These are phyloP conservation scores for Diphyllodes magnificus DNA, from an alignment of 2,113 vertebrate genomes.

Conservation along the genomic window DNA sequence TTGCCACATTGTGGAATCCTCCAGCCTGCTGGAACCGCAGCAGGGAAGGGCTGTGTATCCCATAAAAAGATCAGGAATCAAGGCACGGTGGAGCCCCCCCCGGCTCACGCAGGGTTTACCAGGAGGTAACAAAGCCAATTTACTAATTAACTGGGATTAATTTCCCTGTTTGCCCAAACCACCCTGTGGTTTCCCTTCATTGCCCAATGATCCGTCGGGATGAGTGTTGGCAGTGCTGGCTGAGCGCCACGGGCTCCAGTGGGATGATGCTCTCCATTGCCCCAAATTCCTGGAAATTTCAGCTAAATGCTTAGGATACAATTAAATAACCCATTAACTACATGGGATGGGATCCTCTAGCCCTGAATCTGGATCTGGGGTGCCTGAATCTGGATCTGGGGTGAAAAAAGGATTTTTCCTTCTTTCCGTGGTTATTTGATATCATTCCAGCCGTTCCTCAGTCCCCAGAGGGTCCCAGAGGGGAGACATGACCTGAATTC, in stretches of 20 bases:
- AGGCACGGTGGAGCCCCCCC: fast-evolving
- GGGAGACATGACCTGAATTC: slow-evolving; percentile 16
- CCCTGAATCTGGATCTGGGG: neutral
- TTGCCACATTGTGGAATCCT: neutral
- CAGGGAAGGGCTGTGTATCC: neutral
- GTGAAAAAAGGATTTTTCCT: neutral
- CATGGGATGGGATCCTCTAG: neutral
- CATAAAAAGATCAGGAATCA: neutral
- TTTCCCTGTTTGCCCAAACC: slow-evolving; percentile 16
- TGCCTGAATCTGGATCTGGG: neutral
- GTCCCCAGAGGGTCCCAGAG: neutral
- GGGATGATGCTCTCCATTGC: neutral
- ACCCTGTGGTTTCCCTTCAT: neutral
- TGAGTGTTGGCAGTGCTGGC: neutral
- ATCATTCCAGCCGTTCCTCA: neutral
- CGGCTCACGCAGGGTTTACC: neutral
- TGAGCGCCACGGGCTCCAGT: fast-evolving
- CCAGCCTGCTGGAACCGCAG: fast-evolving
- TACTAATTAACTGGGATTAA: slow-evolving; percentile 19
- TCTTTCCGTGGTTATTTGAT: neutral
- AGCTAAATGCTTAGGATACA: neutral
- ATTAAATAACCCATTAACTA: neutral
- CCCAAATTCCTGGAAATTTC: neutral
- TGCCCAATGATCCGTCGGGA: neutral
- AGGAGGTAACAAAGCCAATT: slow-evolving; percentile 1